Conservation (phyloP, 2,113 vertebrate genomes). For the Atlantisia rogersi region DNA sequence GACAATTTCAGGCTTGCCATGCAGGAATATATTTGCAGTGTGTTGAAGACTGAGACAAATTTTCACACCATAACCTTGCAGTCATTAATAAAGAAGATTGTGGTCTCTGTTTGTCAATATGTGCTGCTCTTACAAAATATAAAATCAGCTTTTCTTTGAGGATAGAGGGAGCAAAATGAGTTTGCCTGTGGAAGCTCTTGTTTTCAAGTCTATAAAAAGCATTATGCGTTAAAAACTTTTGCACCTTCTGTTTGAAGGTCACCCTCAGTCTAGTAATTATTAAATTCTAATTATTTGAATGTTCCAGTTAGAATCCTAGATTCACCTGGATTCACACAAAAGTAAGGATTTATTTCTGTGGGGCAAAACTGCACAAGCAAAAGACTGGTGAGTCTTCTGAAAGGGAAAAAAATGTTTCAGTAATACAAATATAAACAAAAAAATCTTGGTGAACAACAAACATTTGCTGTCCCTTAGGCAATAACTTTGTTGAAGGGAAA, state of each 20-base stretch:
- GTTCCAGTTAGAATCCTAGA: not conserved
- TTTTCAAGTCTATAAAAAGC: not conserved
- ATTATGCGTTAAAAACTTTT: not conserved
- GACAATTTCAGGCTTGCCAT: conserved; percentile 26
- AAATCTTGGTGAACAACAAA: not conserved
- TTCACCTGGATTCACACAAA: not conserved
- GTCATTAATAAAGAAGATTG: conserved; percentile 51
- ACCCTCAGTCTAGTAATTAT: not conserved
- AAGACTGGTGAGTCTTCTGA: not conserved
- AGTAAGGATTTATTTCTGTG: not conserved
- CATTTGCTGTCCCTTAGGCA: not conserved
- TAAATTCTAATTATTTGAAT: not conserved
- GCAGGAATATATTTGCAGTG: conserved; percentile 28
- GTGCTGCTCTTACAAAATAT: conserved; percentile 12
- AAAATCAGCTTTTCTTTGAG: not conserved
- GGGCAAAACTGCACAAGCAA: not conserved
- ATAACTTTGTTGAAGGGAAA: not conserved
- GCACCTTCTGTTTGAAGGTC: not conserved
- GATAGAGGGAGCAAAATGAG: not conserved
- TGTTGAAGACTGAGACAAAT: not conserved
- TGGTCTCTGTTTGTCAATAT: conserved; percentile 22
- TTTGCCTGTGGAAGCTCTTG: not conserved
- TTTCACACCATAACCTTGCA: conserved; percentile 14
- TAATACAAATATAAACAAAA: not conserved
- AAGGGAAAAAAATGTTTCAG: not conserved